phyloP scores from a whole-genome alignment of 30 jellyfish, hydroid and myxozoan species.

The Aurelia aurita complex sp. Pacific region DNA sequence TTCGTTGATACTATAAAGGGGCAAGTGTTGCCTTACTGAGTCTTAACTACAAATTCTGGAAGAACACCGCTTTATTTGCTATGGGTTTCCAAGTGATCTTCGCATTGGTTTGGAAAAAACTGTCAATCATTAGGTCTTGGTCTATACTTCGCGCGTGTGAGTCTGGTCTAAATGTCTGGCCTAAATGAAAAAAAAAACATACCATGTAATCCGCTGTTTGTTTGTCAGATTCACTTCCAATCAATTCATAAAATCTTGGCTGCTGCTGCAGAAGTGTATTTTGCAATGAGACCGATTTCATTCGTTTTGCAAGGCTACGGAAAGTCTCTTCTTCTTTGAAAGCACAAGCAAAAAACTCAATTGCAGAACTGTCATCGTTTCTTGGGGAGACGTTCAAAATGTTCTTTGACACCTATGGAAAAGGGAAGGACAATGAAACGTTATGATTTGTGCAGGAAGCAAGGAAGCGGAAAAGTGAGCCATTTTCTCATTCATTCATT shows the following conservation, averaged over 20 bases:
- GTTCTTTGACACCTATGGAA: constrained; percentile 30
- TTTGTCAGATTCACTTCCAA: constrained; percentile 25
- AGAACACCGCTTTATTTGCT: too few species aligned
- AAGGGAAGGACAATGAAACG: background rate
- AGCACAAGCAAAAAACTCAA: constrained; percentile 28
- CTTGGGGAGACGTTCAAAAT: constrained; percentile 41
- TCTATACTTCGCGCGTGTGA: too few species aligned
- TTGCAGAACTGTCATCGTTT: background rate
- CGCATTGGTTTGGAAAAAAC: too few species aligned
- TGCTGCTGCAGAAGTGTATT: constrained; percentile 22
- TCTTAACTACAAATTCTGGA: too few species aligned
- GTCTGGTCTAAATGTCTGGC: too few species aligned
- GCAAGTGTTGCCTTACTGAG: too few species aligned
- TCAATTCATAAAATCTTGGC: constrained; percentile 55
- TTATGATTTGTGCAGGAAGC: too few species aligned
- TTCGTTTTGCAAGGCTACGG: constrained; percentile 34
- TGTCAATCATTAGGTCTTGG: too few species aligned
- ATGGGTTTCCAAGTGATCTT: too few species aligned
- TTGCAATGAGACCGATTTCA: constrained; percentile 10
- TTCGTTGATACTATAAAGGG: too few species aligned
- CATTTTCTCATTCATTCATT: too few species aligned
- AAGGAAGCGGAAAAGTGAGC: too few species aligned
- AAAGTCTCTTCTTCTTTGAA: constrained; percentile 60
- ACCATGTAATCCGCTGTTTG: constrained; percentile 38
- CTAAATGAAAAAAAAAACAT: background rate